Evolutionary conservation across 2,888 invertebrate species (phyloP), one percentile per base, ranked within the genome.

Genomic region (Cremastinae sp.): DNA sequence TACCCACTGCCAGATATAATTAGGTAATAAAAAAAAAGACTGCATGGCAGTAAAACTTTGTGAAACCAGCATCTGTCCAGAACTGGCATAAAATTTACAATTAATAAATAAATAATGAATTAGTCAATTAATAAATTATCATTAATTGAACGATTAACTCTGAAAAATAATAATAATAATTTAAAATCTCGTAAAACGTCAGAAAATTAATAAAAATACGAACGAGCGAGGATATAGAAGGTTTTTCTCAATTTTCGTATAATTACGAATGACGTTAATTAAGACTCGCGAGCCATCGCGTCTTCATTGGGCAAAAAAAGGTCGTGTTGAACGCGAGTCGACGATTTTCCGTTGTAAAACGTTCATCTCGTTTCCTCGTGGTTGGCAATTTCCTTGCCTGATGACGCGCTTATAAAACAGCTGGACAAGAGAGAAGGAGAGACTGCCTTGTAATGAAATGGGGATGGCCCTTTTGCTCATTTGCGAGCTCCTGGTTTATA

Each of bases 331-430:
- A 51, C 36, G 38, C 20, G 34, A 64, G 51, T 22, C 41, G 12
- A 43, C 36, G 14, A 58, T 3, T 58, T 69, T 59, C 28, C 22
- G 41, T 64, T 56, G 64, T 64, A 69, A 53, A 53, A 58, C 53
- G 68, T 72, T 72, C 68, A 68, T 72, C 68, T 62, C 28, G 5
- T 28, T 28, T 28, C 28, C 28, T 28, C 62, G 62, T 59, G 68
- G 62, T 51, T 41, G 64, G 53, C 38, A 58, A 43, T 58, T 38
- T 18, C n/a, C 58, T 59, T 5, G 28, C 28, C 14, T 28, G 36
- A 56, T 56, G 34, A 20, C 9, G 56, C 45, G 41, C 22, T 14
- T 18, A 38, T 68, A 68, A 68, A 66, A 45, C 66, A 61, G 71
- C 66, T 75, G 62, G 51, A 43, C n/a, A n/a, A 5, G 54, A 28